A percentile compares a stretch with the other conserved stretches of the same genome.
These are phyloP conservation scores for Noctua janthina DNA, from an alignment of 2,888 invertebrate species.

Conservation along the genomic window DNA sequence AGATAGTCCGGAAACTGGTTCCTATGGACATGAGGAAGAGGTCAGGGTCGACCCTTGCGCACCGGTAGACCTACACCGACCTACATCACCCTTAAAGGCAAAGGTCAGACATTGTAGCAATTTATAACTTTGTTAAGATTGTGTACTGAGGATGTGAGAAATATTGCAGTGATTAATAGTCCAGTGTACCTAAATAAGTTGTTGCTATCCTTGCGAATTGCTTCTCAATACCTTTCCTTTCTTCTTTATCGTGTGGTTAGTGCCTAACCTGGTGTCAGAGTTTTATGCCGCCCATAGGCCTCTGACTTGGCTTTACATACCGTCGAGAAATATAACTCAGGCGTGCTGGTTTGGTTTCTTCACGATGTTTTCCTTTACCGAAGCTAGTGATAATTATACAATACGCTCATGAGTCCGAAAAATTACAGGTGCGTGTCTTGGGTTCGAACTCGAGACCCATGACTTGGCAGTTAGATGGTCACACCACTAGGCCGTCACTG, in stretches of 20 bases:
- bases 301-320: not conserved
- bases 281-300: not conserved
- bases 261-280: too few relatives aligned
- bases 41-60: conserved; percentile 40
- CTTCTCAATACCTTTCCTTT: not conserved
- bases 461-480: not conserved
- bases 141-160: not conserved
- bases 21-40: conserved; percentile 24
- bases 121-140: conserved; percentile 1
- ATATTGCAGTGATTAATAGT: not conserved
- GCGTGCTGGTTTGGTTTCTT: not conserved
- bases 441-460: not conserved
- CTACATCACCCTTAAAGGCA: conserved; percentile 45
- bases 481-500: not conserved
- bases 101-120: conserved; percentile 8
- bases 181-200: not conserved
- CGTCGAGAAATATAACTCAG: not conserved
- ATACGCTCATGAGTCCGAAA: too few relatives aligned
- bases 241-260: too few relatives aligned
- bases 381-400: not conserved
- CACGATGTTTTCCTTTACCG: not conserved
- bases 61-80: conserved; percentile 28
- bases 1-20: conserved; percentile 40
- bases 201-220: not conserved
- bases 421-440: not conserved